Percentiles rank a stretch among this genome's conserved stretches.
These are phyloP conservation scores for Pseudomyrmex sp. DNA, from an alignment of 1,140 invertebrate species.

Conservation along the genomic window DNA sequence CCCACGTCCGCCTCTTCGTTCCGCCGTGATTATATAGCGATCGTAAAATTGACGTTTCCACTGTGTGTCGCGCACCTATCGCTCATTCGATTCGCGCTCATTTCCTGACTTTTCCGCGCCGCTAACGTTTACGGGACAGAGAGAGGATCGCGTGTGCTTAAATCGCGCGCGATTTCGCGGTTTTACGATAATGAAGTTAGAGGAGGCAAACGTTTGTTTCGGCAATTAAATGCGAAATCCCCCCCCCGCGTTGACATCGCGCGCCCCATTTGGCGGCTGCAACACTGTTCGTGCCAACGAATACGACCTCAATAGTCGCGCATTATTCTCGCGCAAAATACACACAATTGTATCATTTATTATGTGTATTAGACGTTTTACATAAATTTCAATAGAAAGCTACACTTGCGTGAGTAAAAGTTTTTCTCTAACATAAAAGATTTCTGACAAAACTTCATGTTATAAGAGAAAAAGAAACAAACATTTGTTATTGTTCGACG, in stretches of 20 bases:
- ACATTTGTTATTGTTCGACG: neutral
- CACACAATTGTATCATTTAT: neutral
- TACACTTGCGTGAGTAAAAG: neutral
- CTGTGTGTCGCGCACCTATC: neutral
- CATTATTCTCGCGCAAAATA: neutral
- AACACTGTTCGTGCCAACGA: constrained; percentile 27
- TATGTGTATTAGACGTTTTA: neutral
- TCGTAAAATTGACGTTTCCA: neutral
- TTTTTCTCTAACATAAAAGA: too few relatives aligned
- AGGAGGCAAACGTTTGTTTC: constrained; percentile 10
- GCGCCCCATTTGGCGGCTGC: constrained; percentile 31
- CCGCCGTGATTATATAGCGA: neutral
- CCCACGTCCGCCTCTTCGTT: too few relatives aligned
- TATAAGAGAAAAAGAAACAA: too few relatives aligned
- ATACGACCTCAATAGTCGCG: constrained; percentile 26
- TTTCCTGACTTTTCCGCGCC: neutral
- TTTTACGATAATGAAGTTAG: constrained; percentile 28
- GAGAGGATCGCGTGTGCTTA: neutral
- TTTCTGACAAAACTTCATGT: too few relatives aligned
- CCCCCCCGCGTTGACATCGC: constrained; percentile 12
- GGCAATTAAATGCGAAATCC: constrained; percentile 20
- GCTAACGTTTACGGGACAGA: neutral
- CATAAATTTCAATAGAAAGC: neutral
- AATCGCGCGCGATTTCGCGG: constrained; percentile 5
- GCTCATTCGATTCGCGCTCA: neutral